These are phyloP conservation scores for Amblyraja radiata DNA, from an alignment of 2,797 vertebrate species.

Conservation along the genomic window DNA sequence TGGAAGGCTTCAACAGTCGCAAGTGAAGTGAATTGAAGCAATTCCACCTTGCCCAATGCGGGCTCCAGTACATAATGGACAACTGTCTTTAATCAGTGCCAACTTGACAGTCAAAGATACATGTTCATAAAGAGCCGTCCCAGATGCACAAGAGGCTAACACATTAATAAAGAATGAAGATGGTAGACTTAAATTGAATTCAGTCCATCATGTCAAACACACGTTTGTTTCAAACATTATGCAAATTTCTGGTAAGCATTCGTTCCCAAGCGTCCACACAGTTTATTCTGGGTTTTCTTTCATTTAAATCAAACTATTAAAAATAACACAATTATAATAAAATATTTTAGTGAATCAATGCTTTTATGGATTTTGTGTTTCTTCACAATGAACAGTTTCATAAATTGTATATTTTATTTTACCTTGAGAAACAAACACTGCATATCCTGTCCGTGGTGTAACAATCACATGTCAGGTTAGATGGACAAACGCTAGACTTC, in stretches of 20 bases:
- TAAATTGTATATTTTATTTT: slow-evolving; percentile 45
- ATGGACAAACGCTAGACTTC: slow-evolving; percentile 55
- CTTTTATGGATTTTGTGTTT: neutral
- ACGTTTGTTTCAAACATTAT: neutral
- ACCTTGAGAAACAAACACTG: slow-evolving; percentile 91
- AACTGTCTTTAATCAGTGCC: neutral
- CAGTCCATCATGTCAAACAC: neutral
- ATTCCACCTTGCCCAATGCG: neutral
- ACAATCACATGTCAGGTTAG: slow-evolving; percentile 73
- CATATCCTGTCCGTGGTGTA: slow-evolving; percentile 80
- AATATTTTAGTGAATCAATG: neutral
- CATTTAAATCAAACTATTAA: neutral
- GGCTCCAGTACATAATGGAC: neutral
- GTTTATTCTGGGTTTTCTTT: neutral
- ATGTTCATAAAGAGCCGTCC: neutral
- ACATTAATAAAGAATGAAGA: neutral
- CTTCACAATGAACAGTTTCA: neutral
- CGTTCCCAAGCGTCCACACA: neutral
- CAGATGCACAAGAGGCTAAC: neutral
- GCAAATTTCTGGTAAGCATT: neutral
- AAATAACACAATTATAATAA: neutral
- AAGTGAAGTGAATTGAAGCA: neutral
- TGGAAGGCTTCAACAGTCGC: neutral
- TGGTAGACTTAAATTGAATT: neutral
- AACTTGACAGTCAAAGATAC: neutral